Base-by-base conservation (phyloP, 1,140 invertebrate species). In the Drosophila pachea region DNA sequence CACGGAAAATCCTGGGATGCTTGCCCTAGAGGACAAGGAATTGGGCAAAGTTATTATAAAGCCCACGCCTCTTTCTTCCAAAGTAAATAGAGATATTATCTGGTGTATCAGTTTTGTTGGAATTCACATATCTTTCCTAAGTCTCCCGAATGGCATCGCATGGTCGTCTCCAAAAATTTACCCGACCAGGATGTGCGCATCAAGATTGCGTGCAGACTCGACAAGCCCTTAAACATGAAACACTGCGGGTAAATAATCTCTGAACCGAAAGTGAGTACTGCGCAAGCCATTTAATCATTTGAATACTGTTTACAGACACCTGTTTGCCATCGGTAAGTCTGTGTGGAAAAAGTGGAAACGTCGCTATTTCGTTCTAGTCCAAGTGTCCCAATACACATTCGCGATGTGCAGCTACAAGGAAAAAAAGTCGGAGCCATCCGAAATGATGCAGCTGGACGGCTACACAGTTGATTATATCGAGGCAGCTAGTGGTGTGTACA, bases 331-430 rank as follows among this genome's bases (percentile, higher is more conserved):
- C 77, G 98, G 98, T 29, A 99, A 99, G 92, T 96, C 94, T 63
- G 97, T 99, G 0, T 99, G 98, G 98, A 98, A 99, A 88, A 99
- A 99, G 90, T 99, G 98, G 98, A 99, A 99, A 91, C 96, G 97
- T 87, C 92, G 99, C 65, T 99, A 99, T 91, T 99, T 97, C 92
- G 97, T 99, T 64, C 91, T 99, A 55, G 98, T 99, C 42, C 98
- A 99, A 93, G 97, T 99, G 12, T 99, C 98, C 42, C 99, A 99
- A 91, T 99, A 99, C 90, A 99, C 98, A 35, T 99, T 99, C 92
- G 98, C 98, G 31, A 97, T 99, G 94, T 99, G 99, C 91, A 99
- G 97, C 87, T 99, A 99, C 90, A 97, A 99, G 89, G 98, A 99
- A 89, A 99, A 99, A 91, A 99, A 99, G 91, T 96, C 97, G 16